Percentiles rank a stretch among this genome's conserved stretches.
These are phyloP conservation scores for Meta bourneti DNA, from an alignment of 2,888 invertebrate genomes.

Conservation along the genomic window DNA sequence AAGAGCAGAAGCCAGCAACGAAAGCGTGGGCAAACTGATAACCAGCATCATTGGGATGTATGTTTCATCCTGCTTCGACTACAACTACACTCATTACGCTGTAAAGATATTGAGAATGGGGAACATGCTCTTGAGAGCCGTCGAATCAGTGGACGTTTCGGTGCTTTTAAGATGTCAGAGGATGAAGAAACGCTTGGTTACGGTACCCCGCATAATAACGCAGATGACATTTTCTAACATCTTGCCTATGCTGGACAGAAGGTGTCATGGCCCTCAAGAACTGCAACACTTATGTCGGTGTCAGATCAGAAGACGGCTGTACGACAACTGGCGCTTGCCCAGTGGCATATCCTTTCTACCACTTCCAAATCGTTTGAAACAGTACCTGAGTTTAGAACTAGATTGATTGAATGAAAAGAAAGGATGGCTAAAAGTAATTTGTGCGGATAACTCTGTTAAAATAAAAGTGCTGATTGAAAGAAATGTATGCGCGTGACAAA, in stretches of 20 bases:
- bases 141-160: slow-evolving; percentile 6
- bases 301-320: slow-evolving; percentile 25
- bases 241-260: slow-evolving; percentile 19
- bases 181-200: background rate
- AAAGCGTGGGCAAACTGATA: slow-evolving; percentile 44
- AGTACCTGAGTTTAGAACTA: slow-evolving; percentile 39
- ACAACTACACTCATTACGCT: background rate
- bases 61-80: background rate
- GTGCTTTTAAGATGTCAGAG: slow-evolving; percentile 29
- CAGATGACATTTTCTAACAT: background rate
- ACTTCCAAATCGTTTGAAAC: slow-evolving; percentile 9
- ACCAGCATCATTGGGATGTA: slow-evolving; percentile 55
- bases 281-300: slow-evolving; percentile 55
- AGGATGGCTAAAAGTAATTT: too few relatives aligned
- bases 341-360: slow-evolving; percentile 40
- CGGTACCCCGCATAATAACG: background rate
- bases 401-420: slow-evolving; percentile 21
- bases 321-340: slow-evolving; percentile 61
- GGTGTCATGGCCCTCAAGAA: slow-evolving; percentile 46
- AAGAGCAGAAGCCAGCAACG: background rate
- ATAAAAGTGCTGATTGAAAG: too few relatives aligned
- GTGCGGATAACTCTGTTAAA: too few relatives aligned
- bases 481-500: too few relatives aligned
- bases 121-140: slow-evolving; percentile 45
- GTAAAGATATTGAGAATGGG: slow-evolving; percentile 1